Evolutionary conservation across 2,888 invertebrate genomes (phyloP), one percentile per base, ranked within the genome.

Genomic region (Syrphus vitripennis): DNA sequence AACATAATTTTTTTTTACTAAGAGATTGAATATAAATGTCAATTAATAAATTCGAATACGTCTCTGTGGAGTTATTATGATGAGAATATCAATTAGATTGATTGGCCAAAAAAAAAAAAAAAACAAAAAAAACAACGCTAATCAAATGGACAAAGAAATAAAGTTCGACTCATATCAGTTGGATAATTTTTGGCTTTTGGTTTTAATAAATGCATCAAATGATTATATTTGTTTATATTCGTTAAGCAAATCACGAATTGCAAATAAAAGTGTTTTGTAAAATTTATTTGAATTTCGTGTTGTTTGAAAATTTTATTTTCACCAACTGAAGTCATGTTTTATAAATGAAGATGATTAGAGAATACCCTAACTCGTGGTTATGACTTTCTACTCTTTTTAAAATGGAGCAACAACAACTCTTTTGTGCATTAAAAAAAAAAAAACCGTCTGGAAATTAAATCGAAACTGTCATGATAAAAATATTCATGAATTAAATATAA

Each of bases 201-300:
- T 3, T 42, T n/a, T 63, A 63, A 63, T 42, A 42, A 63, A 63
- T 63, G 63, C 63, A 63, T 63, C 42, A 40, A 63, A 63, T 63
- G 10, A 14, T 50, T 26, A 26, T 29, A 6, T 42, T 63, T 42
- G 7, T 14, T 59, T 21, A 24, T 50, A 50, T 5, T 59, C 12
- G 21, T 24, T 16, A 63, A 16, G 9, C 63, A 24, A 63, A 63
- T 63, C 63, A 42, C 63, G 63, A 63, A 26, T 26, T 42, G 24
- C 24, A 42, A 42, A 42, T 6, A 42, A 5, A 24, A 42, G 34
- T 57, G 19, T 53, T 55, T 12, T n/a, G 3, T 31, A 16, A 16
- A 57, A n/a, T 61, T 61, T 40, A 61, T 40, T 42, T 63, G 40
- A 3, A 42, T 42, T 16, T 63, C 63, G 63, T 63, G 63, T n/a